Evolutionary conservation across 2,888 invertebrate species (phyloP), one percentile per base, ranked within the genome.

Genomic region (Drosophila meridiana): DNA sequence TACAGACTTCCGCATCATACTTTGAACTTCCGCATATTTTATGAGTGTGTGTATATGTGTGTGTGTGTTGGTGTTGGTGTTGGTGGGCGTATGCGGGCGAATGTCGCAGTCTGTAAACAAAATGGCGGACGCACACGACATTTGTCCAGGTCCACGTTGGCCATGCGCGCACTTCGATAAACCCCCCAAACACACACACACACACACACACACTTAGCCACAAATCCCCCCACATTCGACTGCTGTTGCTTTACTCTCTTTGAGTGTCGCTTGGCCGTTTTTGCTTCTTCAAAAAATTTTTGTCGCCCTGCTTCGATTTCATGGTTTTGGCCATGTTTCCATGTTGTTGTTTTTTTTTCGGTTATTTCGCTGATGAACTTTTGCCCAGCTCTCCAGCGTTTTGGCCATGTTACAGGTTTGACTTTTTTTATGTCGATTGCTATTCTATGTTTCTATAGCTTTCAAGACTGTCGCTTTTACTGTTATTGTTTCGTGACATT

Each of bases 1-100:
- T 80, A 83, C 87, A 82, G 89, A 83, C 83, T 90, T 89, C 91
- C 90, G 90, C 90, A 83, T 90, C 89, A 91, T 90, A 91, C 85
- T 87, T 89, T 88, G 82, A 75, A 80, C 87, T 91, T 89, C 91
- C 90, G 89, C 85, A 83, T 90, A 89, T 84, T 86, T 87, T 72
- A 78, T 80, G 69, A 63, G 59, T 64, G 59, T 70, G 50, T 76
- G 50, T 66, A 30, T 79, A 57, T 58, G 52, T 69, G 58, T 34
- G 52, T 61, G 50, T 59, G 43, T 68, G 30, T 56, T 30, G 30
- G n/a, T 36, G 47, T 32, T 62, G 43, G 56, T 64, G 58, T n/a
- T 63, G 64, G 69, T 71, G 57, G 76, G 69, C 75, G 81, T 70
- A 74, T 77, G 76, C 69, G 71, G 70, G 73, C 69, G 69, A 69